A percentile compares a stretch with the other conserved stretches of the same genome.
Evolutionary conservation across 2,113 vertebrate genomes (phyloP).

Genomic region (Psilopsiagon aurifrons): DNA sequence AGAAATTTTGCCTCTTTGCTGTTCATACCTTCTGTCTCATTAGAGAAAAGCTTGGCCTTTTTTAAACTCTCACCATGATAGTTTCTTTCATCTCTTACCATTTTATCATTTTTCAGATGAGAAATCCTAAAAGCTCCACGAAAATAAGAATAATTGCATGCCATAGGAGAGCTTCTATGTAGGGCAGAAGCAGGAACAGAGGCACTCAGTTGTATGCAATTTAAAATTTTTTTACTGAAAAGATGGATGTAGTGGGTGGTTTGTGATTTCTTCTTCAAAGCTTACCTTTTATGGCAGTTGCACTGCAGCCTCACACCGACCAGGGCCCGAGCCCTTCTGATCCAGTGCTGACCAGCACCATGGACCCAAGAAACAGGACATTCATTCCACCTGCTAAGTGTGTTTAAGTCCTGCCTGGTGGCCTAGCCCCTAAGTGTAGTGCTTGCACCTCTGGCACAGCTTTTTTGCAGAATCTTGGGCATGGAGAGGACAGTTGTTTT

Average conservation of each 20-base stretch:
- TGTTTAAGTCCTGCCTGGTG: not conserved
- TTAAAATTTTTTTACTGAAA: not conserved
- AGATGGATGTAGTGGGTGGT: not conserved
- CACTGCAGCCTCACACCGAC: not conserved
- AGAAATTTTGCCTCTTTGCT: not conserved
- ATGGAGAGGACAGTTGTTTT: not conserved
- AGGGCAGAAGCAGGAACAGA: not conserved
- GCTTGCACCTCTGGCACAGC: not conserved
- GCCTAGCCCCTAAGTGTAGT: not conserved
- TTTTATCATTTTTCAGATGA: not conserved
- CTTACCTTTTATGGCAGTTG: not conserved
- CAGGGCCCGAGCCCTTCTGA: not conserved
- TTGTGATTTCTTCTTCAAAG: not conserved
- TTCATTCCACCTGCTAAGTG: not conserved
- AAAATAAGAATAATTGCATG: not conserved
- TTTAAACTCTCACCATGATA: not conserved
- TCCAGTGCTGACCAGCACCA: not conserved
- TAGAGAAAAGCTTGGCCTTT: not conserved
- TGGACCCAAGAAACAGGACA: not conserved
- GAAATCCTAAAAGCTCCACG: not conserved
- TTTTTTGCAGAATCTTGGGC: not conserved
- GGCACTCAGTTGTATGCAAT: not conserved
- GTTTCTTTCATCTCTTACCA: not conserved
- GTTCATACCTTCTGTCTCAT: not conserved
- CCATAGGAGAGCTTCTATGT: not conserved